Evolutionary conservation across 2,888 invertebrate species (phyloP), one percentile per base, ranked within the genome.

Genomic region (Boloria euphrosyne): DNA sequence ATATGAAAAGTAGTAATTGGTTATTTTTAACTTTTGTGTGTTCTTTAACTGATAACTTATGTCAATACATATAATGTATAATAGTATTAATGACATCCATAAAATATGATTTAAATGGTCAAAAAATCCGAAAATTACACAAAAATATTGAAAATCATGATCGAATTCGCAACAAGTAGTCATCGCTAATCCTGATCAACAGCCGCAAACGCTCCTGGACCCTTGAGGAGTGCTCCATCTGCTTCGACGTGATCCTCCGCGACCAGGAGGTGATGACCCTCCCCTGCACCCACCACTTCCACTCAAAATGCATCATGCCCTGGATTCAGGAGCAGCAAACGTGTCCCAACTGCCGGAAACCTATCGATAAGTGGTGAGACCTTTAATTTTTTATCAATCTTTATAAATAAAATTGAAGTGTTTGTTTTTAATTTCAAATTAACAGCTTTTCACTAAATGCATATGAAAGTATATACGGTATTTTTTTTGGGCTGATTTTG

Each of bases 251-350:
- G 72, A 88, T 91, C 79, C 80, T 83, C 0, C 79, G 78, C 5
- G 76, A 80, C 53, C 86, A 89, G 72, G 79, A 84, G 62, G 78
- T 87, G 72, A 81, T 82, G 68, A 65, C 79, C 0, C 78, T 90
- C 18, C 80, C 87, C 0, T 90, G 91, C 80, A 79, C 89, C 0
- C 91, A 90, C 75, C 79, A 85, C 74, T 91, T 91, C 82, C 92
- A 92, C 79, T 77, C 83, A 31, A 76, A 75, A 13, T 91, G 91
- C 80, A 85, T 90, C 74, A 63, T 84, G 75, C 88, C 89, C 49
- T 92, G 91, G 91, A 80, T 90, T 43, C 80, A 85, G 75, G 82
- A 87, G 84, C 82, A 85, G 73, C 84, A 86, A 74, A 90, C 89
- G 0, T 91, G 91, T 77, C 91, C 91, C 74, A 85, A 84, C 75